Evolutionary conservation across 2,113 vertebrate genomes (phyloP).

Genomic region (Acrocephalus kingi): DNA sequence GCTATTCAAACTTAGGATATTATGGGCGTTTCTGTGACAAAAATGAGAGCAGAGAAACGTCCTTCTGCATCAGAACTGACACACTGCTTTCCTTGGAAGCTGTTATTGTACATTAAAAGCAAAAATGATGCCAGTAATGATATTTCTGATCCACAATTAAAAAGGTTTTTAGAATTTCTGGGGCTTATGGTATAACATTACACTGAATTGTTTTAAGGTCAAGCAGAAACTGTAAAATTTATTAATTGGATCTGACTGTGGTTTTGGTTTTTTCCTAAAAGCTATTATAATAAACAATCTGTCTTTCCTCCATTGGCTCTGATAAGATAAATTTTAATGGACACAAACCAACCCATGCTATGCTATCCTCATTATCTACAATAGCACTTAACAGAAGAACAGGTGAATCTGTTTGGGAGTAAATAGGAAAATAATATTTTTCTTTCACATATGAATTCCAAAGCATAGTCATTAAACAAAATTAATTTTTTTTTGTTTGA

Average conservation of each 20-base stretch:
- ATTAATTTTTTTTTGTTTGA: not conserved
- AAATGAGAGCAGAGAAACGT: not conserved
- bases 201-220: not conserved
- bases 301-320: not conserved
- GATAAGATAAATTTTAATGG: not conserved
- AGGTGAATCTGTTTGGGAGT: not conserved
- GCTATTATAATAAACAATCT: not conserved
- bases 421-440: not conserved
- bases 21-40: not conserved
- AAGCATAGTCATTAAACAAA: not conserved
- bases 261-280: not conserved
- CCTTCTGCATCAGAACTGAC: not conserved
- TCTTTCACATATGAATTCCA: not conserved
- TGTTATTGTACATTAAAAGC: not conserved
- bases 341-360: not conserved
- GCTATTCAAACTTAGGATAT: not conserved
- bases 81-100: not conserved
- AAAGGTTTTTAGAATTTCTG: not conserved
- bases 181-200: not conserved
- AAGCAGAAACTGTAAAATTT: not conserved
- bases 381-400: not conserved
- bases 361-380: not conserved
- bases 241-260: not conserved
- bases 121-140: not conserved
- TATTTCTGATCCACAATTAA: not conserved